phyloP scores from a whole-genome alignment of 2,888 invertebrate genomes.

The Apoda limacodes region DNA sequence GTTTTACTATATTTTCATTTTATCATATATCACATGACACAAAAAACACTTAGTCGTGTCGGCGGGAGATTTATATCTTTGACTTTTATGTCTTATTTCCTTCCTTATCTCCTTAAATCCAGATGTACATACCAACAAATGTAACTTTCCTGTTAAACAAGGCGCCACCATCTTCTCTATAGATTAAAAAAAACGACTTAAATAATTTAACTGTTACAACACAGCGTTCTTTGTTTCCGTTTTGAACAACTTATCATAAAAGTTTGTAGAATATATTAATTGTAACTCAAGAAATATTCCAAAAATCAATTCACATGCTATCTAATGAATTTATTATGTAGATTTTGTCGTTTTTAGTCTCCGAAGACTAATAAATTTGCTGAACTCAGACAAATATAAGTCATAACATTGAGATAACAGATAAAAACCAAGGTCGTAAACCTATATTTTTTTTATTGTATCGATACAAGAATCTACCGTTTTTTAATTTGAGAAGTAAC shows the following conservation, averaged over 20 bases:
- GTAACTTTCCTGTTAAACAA: too few species aligned
- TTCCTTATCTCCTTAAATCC: constrained; percentile 38
- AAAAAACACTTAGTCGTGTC: constrained; percentile 26
- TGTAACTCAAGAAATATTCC: too few species aligned
- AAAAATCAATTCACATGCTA: constrained; percentile 54
- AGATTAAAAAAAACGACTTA: too few species aligned
- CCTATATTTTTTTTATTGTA: constrained; percentile 31
- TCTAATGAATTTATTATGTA: constrained; percentile 56
- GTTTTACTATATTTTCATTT: too few species aligned
- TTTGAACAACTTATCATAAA: constrained; percentile 26
- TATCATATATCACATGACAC: constrained; percentile 38
- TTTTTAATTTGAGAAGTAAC: constrained; percentile 22
- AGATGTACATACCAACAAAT: too few species aligned
- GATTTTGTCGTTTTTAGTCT: constrained; percentile 48
- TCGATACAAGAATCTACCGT: constrained; percentile 37
- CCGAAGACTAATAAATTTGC: constrained; percentile 52
- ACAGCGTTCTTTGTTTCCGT: constrained; percentile 37
- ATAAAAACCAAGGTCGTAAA: constrained; percentile 47
- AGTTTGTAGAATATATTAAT: too few species aligned
- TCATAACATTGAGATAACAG: constrained; percentile 57
- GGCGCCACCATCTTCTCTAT: too few species aligned
- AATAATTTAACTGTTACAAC: too few species aligned
- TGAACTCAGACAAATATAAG: constrained; percentile 59
- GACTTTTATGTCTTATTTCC: constrained; percentile 39
- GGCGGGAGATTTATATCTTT: too few species aligned